These are phyloP conservation scores for Mythimna ferrago DNA, from an alignment of 2,888 invertebrate genomes.

Conservation along the genomic window DNA sequence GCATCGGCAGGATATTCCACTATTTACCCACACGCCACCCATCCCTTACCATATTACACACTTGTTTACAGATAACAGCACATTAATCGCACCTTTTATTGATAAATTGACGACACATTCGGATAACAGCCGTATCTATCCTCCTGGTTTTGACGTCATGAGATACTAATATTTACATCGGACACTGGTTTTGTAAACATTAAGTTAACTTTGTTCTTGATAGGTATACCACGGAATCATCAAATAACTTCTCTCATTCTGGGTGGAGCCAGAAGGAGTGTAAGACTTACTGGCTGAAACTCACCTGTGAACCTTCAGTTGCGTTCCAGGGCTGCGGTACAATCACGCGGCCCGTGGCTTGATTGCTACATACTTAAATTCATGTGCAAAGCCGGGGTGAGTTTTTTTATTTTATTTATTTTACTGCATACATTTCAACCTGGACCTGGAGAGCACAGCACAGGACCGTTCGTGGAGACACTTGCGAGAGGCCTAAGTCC, in stretches of 20 bases:
- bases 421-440: not conserved
- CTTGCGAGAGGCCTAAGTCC: too few relatives aligned
- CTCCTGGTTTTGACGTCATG: conserved; percentile 21
- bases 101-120: conserved; percentile 15
- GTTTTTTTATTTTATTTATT: not conserved
- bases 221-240: not conserved
- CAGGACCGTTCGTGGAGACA: too few relatives aligned
- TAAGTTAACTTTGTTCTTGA: conserved; percentile 1
- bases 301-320: too few relatives aligned
- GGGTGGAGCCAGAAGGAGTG: too few relatives aligned
- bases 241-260: too few relatives aligned
- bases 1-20: conserved; percentile 70
- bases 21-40: conserved; percentile 58
- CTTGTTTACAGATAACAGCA: conserved; percentile 29
- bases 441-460: too few relatives aligned
- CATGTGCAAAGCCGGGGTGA: too few relatives aligned
- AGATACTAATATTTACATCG: conserved; percentile 19
- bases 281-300: too few relatives aligned
- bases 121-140: conserved; percentile 2
- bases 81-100: conserved; percentile 30
- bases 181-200: conserved; percentile 18
- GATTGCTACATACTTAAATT: too few relatives aligned
- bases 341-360: too few relatives aligned
- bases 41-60: conserved; percentile 20
- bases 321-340: too few relatives aligned